These are phyloP conservation scores for Intellagama lesueurii DNA, from an alignment of 2,797 vertebrate genomes.

Conservation along the genomic window DNA sequence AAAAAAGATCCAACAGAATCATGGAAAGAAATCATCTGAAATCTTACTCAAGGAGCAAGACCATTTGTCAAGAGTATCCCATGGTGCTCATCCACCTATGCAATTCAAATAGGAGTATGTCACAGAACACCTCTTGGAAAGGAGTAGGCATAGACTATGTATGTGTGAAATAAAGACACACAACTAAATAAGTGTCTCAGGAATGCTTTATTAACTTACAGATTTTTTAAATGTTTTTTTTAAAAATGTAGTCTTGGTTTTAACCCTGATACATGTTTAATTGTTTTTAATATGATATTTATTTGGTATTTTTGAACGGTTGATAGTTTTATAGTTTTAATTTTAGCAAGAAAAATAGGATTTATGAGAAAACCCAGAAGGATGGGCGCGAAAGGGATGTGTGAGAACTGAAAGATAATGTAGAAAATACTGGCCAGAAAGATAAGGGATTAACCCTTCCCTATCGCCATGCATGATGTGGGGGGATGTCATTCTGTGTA, in stretches of 20 bases:
- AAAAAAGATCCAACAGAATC: background rate
- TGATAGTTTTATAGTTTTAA: no score
- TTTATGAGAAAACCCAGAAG: constrained; percentile 5
- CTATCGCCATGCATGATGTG: no score
- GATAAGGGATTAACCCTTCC: background rate
- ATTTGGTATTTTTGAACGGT: no score
- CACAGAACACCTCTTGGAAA: background rate
- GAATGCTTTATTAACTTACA: no score
- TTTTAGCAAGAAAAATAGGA: background rate
- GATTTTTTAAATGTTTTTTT: no score
- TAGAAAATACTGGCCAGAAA: constrained; percentile 7
- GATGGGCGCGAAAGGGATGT: constrained; percentile 1
- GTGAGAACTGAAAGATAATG: background rate
- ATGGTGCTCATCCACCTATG: background rate
- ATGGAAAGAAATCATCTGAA: background rate
- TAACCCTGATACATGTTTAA: no score
- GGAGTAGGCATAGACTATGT: background rate
- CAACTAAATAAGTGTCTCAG: background rate
- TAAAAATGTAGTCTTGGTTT: no score
- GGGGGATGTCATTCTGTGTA: background rate
- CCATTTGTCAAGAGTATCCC: background rate
- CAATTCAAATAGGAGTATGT: background rate
- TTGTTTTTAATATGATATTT: no score
- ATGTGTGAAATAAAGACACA: background rate
- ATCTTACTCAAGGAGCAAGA: background rate